These are phyloP conservation scores for Cylloceria caligata DNA, from an alignment of 2,888 invertebrate genomes.

Conservation along the genomic window DNA sequence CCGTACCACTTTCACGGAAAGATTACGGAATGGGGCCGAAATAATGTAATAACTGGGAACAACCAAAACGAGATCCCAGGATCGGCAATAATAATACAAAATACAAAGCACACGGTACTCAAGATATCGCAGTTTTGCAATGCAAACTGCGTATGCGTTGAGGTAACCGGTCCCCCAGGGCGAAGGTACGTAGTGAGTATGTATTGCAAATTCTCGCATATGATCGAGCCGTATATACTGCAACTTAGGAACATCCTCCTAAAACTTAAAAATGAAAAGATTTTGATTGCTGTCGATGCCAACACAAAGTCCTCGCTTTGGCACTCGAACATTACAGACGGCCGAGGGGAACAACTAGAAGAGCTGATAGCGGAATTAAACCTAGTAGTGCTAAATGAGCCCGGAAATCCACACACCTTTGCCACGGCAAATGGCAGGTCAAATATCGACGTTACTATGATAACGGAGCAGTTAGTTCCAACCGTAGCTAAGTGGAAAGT, in stretches of 20 bases:
- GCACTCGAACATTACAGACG: slow-evolving; percentile 21
- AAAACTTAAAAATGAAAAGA: neutral
- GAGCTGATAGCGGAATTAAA: slow-evolving; percentile 10
- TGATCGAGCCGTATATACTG: neutral
- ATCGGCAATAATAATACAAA: neutral
- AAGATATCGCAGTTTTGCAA: neutral
- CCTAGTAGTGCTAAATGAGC: slow-evolving; percentile 28
- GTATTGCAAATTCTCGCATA: neutral
- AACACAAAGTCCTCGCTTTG: slow-evolving; percentile 42
- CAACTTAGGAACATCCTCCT: neutral
- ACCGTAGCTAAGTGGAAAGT: neutral
- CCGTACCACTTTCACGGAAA: neutral
- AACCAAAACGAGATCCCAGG: neutral
- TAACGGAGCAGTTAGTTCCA: neutral
- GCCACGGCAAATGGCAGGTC: slow-evolving; percentile 3
- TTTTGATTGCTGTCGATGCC: slow-evolving; percentile 9
- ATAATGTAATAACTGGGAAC: neutral
- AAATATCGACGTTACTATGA: slow-evolving; percentile 6
- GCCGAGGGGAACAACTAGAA: slow-evolving; percentile 6
- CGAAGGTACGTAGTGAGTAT: neutral
- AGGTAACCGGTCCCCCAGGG: neutral
- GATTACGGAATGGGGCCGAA: neutral
- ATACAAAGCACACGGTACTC: neutral
- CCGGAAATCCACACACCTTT: slow-evolving; percentile 31
- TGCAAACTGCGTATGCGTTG: neutral